Conservation (phyloP, 2,797 vertebrate genomes). For the Simalia tracyae region DNA sequence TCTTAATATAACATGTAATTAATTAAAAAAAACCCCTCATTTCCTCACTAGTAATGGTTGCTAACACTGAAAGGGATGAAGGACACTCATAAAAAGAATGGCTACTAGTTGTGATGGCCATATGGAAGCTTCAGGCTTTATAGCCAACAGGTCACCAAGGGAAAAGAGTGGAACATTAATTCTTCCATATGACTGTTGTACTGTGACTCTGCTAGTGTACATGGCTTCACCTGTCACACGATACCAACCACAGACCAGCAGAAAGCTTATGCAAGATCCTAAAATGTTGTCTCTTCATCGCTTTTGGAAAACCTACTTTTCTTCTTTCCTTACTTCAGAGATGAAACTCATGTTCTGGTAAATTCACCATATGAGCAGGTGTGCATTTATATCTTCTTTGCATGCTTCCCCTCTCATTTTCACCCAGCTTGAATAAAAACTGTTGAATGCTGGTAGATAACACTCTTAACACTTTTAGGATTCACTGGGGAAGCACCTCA, state of each 20-base stretch:
- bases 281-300: not conserved
- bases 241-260: not conserved
- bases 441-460: not conserved
- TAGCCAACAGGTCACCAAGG: not conserved
- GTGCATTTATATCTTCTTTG: not conserved
- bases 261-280: not conserved
- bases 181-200: not conserved
- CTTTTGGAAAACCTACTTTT: not conserved
- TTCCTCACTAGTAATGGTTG: not conserved
- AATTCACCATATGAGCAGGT: not conserved
- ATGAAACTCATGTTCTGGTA: not conserved
- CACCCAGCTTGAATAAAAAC: not conserved
- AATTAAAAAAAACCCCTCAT: not conserved
- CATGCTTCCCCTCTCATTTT: not conserved
- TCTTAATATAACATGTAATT: not conserved
- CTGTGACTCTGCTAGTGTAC: not conserved
- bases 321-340: not conserved
- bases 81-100: not conserved
- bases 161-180: not conserved
- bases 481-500: not conserved
- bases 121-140: not conserved
- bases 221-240: not conserved
- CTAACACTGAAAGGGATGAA: not conserved
- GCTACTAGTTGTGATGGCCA: not conserved
- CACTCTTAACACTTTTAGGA: not conserved